Base-by-base conservation (phyloP, 2,797 vertebrate species). In the Cottoperca gobio region DNA sequence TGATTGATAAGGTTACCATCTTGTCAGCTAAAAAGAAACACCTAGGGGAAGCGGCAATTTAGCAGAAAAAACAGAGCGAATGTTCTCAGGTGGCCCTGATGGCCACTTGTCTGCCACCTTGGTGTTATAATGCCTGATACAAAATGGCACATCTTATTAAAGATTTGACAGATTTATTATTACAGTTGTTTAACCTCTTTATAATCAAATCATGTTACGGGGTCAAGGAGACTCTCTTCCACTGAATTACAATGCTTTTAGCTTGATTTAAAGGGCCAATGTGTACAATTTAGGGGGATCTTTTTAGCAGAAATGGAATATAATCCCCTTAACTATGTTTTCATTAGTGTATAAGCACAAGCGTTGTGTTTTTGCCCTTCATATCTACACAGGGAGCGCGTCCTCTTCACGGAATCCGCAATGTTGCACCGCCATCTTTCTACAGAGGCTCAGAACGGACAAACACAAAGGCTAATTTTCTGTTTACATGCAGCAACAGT, bases 91-190 rank as follows among this genome's bases (percentile, higher is more conserved):
- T 83, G 90, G 85, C 82, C 83, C 83, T 74, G 74, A 78, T 77
- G 84, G 85, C 82, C 84, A 80, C 86, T 76, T 71, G 73, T 73
- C 80, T 74, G 85, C 64, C 81, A 33, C 87, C 82, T 81, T 70
- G 26, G 49, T 58, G 79, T 81, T 68, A 82, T 86, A 78, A 89
- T 74, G 81, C 55, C 58, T 16, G 17, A 69, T 69, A 79, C 78
- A 82, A 89, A 89, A 88, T 69, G 82, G 84, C 88, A 90, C 85
- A 84, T 89, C 83, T 84, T 89, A 87, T 91, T 89, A 90, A 84
- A 90, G 82, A 72, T 64, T 37, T 90, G 90, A 91, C 89, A 90
- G 90, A 92, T 93, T 92, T 91, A 93, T 94, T 89, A 89, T 92
- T 90, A 89, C 86, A 84, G 89, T 84, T 93, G 83, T 88, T 92